Conservation (phyloP, 2,888 invertebrate genomes). For the Acanthopleura granulata region DNA sequence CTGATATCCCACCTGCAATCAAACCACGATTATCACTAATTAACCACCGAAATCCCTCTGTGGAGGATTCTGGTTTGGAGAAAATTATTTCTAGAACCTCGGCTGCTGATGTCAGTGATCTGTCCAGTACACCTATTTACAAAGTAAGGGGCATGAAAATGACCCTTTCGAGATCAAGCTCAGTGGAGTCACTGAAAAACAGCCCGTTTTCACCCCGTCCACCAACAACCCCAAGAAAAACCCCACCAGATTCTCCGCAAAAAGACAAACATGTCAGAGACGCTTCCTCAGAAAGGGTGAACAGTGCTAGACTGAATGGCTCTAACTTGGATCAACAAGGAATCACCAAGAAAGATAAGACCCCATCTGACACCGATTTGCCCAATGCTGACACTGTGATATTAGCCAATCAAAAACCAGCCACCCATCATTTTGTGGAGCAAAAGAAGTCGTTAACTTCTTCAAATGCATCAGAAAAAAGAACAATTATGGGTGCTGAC, state of each 20-base stretch:
- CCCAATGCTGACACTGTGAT: too few species aligned
- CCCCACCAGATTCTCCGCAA: conserved; percentile 39
- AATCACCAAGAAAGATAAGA: too few species aligned
- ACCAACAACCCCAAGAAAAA: conserved; percentile 46
- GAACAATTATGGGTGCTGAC: too few species aligned
- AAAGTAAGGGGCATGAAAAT: conserved; percentile 49
- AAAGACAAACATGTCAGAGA: conserved; percentile 50
- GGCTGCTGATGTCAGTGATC: background rate
- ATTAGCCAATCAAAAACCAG: too few species aligned
- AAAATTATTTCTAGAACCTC: background rate
- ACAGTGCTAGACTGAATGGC: too few species aligned
- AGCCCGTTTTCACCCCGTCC: conserved; percentile 56
- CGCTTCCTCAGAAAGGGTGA: conserved; percentile 23
- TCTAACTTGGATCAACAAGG: too few species aligned
- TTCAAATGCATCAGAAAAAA: too few species aligned
- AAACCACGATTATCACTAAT: background rate
- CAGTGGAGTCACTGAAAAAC: conserved; percentile 50
- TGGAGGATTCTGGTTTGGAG: background rate
- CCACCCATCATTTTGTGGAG: too few species aligned
- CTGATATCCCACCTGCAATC: background rate
- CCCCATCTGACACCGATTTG: too few species aligned
- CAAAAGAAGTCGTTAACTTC: too few species aligned
- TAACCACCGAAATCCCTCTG: background rate
- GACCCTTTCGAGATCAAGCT: conserved; percentile 44
- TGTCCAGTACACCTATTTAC: conserved; percentile 37